Percentiles rank a stretch among this genome's conserved stretches.
phyloP scores from a whole-genome alignment of 2,888 invertebrate species.

The Synergus laeviventris region DNA sequence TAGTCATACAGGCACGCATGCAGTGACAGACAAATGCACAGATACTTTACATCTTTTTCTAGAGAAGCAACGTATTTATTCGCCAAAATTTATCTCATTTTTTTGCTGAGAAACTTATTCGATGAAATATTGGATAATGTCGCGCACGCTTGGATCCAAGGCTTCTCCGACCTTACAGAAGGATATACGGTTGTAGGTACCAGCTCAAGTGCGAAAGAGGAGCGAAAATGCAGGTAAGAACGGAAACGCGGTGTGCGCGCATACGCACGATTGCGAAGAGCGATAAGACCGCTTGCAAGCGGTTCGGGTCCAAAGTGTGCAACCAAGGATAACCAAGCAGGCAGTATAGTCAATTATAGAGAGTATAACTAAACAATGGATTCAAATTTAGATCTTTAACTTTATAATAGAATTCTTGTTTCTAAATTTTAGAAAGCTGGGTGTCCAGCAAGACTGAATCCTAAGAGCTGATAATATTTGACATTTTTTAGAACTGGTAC shows the following conservation, averaged over 20 bases:
- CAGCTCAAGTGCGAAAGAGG: slow-evolving; percentile 64
- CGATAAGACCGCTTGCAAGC: slow-evolving; percentile 58
- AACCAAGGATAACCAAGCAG: slow-evolving; percentile 60
- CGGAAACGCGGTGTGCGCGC: slow-evolving; percentile 62
- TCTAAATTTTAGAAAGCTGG: not conserved
- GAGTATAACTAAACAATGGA: slow-evolving; percentile 24
- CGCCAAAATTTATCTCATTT: not conserved
- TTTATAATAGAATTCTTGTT: not conserved
- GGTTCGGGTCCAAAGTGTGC: slow-evolving; percentile 58
- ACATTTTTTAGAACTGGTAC: not conserved
- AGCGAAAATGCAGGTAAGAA: slow-evolving; percentile 51
- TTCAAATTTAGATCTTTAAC: slow-evolving; percentile 5
- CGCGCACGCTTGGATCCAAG: slow-evolving; percentile 63
- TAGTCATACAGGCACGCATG: slow-evolving; percentile 64
- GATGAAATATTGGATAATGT: slow-evolving; percentile 54
- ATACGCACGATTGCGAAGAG: slow-evolving; percentile 60
- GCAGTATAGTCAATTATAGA: slow-evolving; percentile 56
- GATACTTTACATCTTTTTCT: slow-evolving; percentile 66
- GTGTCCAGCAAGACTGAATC: too few relatives aligned
- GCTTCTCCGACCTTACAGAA: slow-evolving; percentile 63
- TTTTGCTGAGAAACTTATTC: slow-evolving; percentile 50
- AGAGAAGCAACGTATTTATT: slow-evolving; percentile 52
- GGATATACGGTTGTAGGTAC: slow-evolving; percentile 64
- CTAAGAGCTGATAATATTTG: not conserved
- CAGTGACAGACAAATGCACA: slow-evolving; percentile 58